These are phyloP conservation scores for Parapristionchus giblindavisi DNA, from an alignment of 2,888 invertebrate genomes.

Conservation along the genomic window DNA sequence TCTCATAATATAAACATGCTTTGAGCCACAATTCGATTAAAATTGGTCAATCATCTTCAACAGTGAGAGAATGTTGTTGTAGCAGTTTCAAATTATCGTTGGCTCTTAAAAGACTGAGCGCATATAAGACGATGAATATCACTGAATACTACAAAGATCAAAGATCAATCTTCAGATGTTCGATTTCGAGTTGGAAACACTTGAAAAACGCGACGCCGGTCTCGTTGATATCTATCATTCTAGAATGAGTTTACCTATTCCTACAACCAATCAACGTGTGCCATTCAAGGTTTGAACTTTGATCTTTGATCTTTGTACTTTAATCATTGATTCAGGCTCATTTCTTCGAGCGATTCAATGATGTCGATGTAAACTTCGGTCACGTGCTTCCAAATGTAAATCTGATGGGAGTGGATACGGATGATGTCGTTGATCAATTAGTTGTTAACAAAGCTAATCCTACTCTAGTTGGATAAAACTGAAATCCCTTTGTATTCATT, in stretches of 20 bases:
- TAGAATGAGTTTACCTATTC: conserved; percentile 53
- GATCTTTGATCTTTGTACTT: not conserved
- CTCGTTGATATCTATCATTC: conserved; percentile 52
- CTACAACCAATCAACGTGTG: conserved; percentile 50
- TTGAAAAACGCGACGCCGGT: conserved; percentile 52
- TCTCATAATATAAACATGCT: too few species aligned
- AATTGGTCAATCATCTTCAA: too few species aligned
- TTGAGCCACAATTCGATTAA: too few species aligned
- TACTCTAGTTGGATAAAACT: conserved; percentile 47
- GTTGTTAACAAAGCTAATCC: conserved; percentile 54
- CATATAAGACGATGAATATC: too few species aligned
- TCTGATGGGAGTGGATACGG: conserved; percentile 45
- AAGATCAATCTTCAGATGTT: conserved; percentile 44
- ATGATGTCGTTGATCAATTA: conserved; percentile 50
- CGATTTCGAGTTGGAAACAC: conserved; percentile 53
- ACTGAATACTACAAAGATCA: not conserved
- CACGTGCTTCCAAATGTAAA: conserved; percentile 53
- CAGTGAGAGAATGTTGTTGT: too few species aligned
- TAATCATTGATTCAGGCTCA: conserved; percentile 39
- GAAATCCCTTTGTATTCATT: not conserved
- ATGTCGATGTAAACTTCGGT: conserved; percentile 52
- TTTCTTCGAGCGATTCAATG: conserved; percentile 53
- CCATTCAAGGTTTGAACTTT: conserved; percentile 44
- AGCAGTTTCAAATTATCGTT: too few species aligned
- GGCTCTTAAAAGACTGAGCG: too few species aligned